Conservation (phyloP, 2,113 vertebrate genomes). For the Hippopotamus amphibius region DNA sequence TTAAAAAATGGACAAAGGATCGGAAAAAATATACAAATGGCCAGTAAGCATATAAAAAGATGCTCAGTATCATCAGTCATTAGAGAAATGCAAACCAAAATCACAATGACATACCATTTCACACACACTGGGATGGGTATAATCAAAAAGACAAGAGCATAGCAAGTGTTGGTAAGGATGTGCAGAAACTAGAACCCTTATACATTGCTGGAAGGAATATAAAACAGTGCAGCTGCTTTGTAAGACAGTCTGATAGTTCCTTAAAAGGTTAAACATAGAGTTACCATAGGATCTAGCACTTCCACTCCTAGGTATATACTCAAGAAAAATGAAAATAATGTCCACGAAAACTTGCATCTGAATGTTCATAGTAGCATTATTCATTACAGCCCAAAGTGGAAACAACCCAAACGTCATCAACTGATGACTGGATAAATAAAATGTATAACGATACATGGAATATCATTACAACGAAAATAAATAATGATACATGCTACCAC, state of each 20-base stretch:
- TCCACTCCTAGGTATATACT: background rate
- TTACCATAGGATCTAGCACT: background rate
- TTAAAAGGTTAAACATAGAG: constrained; percentile 21
- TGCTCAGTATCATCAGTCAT: background rate
- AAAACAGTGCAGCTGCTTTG: background rate
- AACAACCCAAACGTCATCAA: background rate
- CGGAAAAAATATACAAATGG: background rate
- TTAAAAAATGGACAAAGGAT: constrained; percentile 33
- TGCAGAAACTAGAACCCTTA: background rate
- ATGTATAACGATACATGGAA: background rate
- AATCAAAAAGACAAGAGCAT: background rate
- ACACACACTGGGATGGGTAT: background rate
- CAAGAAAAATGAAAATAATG: constrained; percentile 15
- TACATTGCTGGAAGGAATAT: background rate
- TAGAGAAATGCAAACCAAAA: constrained; percentile 19
- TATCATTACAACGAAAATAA: constrained; percentile 34
- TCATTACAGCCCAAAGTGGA: background rate
- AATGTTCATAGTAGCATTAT: constrained; percentile 25
- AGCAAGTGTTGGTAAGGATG: background rate
- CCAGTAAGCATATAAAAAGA: background rate
- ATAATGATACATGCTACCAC: background rate
- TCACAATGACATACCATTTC: background rate
- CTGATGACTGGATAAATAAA: background rate
- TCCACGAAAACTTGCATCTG: background rate
- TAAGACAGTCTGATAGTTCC: background rate